phyloP scores from a whole-genome alignment of 2,797 vertebrate genomes.

The Channallabes apus region DNA sequence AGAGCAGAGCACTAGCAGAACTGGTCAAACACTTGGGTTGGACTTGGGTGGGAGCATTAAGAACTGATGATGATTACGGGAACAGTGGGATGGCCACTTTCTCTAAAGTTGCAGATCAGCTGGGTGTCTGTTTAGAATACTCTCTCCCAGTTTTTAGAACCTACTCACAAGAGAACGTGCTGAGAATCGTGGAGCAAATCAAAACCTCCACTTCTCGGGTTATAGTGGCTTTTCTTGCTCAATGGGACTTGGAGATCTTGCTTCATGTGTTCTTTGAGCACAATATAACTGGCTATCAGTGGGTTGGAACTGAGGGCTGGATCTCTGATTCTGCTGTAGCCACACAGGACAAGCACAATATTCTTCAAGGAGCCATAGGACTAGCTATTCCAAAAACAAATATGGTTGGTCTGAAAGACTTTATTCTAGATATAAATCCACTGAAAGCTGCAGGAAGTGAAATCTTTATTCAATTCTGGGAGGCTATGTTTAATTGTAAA shows the following conservation, averaged over 20 bases:
- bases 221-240: conserved; percentile 58
- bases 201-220: conserved; percentile 59
- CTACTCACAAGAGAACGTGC: conserved; percentile 54
- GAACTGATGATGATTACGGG: conserved; percentile 68
- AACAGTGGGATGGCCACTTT: conserved; percentile 59
- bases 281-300: conserved; percentile 72
- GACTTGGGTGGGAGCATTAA: conserved; percentile 75
- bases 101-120: conserved; percentile 46
- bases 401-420: conserved; percentile 66
- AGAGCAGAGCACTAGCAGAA: conserved; percentile 72
- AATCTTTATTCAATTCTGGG: conserved; percentile 68
- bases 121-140: conserved; percentile 63
- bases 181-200: conserved; percentile 56
- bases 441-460: conserved; percentile 59
- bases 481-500: conserved; percentile 67
- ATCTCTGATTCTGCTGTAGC: conserved; percentile 68
- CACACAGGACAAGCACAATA: conserved; percentile 57
- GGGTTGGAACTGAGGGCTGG: conserved; percentile 72
- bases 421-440: conserved; percentile 65
- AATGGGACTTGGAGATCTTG: conserved; percentile 51
- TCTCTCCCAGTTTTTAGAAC: conserved; percentile 57
- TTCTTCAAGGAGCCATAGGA: conserved; percentile 72
- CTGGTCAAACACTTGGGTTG: conserved; percentile 74
- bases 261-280: conserved; percentile 53
- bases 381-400: conserved; percentile 69